Percentiles rank a stretch among this genome's conserved stretches.
Evolutionary conservation across 1,140 invertebrate genomes (phyloP).

Genomic region (Thaumatotibia leucotreta): DNA sequence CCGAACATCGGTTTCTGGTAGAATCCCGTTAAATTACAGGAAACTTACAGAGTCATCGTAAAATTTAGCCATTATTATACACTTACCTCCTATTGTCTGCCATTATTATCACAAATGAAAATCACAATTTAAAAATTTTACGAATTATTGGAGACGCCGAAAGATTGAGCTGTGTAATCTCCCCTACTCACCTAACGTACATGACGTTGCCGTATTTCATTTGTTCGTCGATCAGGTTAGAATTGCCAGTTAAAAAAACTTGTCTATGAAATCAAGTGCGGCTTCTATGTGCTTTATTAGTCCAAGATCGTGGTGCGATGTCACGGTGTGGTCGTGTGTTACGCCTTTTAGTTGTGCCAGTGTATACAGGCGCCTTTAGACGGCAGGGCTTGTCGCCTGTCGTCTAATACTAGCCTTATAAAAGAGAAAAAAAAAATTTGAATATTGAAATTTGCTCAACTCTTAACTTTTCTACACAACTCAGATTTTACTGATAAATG

Average conservation of each 20-base stretch:
- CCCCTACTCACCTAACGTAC: conserved; percentile 45
- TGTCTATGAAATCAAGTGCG: conserved; percentile 23
- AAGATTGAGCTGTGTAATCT: conserved; percentile 54
- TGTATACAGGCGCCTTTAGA: too few species aligned
- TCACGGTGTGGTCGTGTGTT: too few species aligned
- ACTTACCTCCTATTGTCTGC: conserved; percentile 78
- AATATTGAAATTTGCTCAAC: too few species aligned
- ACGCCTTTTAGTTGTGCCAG: too few species aligned
- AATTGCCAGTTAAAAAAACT: conserved; percentile 42
- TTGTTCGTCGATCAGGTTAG: conserved; percentile 60
- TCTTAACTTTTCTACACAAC: too few species aligned
- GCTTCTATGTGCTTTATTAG: conserved; percentile 12
- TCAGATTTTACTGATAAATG: too few species aligned
- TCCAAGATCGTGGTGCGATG: too few species aligned
- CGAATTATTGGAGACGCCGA: conserved; percentile 58
- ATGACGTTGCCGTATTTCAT: conserved; percentile 78
- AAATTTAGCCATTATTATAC: conserved; percentile 13
- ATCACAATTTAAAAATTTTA: conserved; percentile 53
- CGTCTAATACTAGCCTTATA: too few species aligned
- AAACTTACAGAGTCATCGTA: not conserved
- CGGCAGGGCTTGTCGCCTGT: too few species aligned
- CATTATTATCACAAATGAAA: conserved; percentile 68
- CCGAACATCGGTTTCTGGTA: conserved; percentile 47
- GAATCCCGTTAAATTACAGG: conserved; percentile 25
- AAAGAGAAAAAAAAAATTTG: too few species aligned